These are phyloP conservation scores for Sinopyrophorus schimmeli DNA, from an alignment of 2,888 invertebrate genomes.

Conservation along the genomic window DNA sequence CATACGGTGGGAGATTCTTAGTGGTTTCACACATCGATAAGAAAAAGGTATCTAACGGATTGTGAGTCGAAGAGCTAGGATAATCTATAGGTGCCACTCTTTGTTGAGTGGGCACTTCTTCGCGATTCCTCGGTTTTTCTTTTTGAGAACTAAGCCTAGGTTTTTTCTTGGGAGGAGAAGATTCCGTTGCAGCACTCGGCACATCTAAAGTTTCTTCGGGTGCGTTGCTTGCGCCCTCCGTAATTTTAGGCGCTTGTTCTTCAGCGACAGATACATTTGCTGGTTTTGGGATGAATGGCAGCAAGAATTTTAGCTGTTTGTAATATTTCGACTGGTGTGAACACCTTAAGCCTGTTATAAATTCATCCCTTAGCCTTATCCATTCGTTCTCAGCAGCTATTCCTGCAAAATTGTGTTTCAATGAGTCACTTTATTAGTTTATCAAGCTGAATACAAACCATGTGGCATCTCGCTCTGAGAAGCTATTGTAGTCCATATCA, in stretches of 20 bases:
- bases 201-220: not conserved
- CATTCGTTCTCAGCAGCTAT: conserved; percentile 5
- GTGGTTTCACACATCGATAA: conserved; percentile 24
- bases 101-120: not conserved
- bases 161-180: too few species aligned
- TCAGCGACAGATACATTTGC: not conserved
- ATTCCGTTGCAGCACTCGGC: too few species aligned
- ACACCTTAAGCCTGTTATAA: too few species aligned
- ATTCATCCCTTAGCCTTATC: conserved; percentile 5
- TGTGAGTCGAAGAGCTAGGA: not conserved
- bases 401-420: too few species aligned
- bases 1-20: conserved; percentile 17
- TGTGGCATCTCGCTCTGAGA: conserved; percentile 5
- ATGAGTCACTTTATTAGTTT: too few species aligned
- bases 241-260: too few species aligned
- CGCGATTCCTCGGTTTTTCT: not conserved
- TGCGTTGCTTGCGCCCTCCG: too few species aligned
- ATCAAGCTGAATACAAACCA: too few species aligned
- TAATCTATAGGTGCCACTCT: not conserved
- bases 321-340: conserved; percentile 11
- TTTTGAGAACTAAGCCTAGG: too few species aligned
- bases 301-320: conserved; percentile 12
- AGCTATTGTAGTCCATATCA: conserved; percentile 11
- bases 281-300: conserved; percentile 12
- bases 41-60: conserved; percentile 22